Conservation (phyloP, 2,888 invertebrate species). For the Drosophila prolongata region DNA sequence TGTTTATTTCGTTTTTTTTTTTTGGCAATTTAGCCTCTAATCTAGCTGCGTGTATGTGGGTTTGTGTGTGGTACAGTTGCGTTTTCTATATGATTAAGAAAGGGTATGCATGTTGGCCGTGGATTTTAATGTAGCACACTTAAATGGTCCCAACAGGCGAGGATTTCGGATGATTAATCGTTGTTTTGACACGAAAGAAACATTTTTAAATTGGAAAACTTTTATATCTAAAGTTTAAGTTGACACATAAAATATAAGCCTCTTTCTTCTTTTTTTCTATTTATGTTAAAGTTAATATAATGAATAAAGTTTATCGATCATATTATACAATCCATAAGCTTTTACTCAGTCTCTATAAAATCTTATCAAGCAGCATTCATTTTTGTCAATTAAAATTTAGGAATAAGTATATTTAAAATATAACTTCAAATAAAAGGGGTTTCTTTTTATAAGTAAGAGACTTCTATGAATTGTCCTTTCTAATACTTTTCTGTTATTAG, state of each 20-base stretch:
- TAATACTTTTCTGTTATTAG: too few species aligned
- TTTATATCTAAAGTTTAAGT: neutral
- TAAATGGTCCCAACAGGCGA: slow-evolving; percentile 17
- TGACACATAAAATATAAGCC: neutral
- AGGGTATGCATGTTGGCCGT: slow-evolving; percentile 6
- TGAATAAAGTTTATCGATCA: too few species aligned
- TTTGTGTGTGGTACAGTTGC: slow-evolving; percentile 41
- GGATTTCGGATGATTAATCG: slow-evolving; percentile 7
- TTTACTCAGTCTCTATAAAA: too few species aligned
- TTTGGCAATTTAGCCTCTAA: slow-evolving; percentile 47
- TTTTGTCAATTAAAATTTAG: too few species aligned
- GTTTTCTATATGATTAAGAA: slow-evolving; percentile 18
- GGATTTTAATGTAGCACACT: slow-evolving; percentile 35
- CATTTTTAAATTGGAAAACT: neutral
- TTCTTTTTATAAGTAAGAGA: too few species aligned
- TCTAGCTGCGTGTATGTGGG: slow-evolving; percentile 10
- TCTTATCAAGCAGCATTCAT: too few species aligned
- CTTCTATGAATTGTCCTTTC: too few species aligned
- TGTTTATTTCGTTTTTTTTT: slow-evolving; percentile 14
- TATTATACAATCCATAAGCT: too few species aligned
- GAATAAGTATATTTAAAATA: too few species aligned
- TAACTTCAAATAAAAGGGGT: too few species aligned
- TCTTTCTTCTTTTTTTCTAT: too few species aligned
- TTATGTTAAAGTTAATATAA: too few species aligned
- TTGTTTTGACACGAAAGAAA: neutral